Base-by-base conservation (phyloP, 2,888 invertebrate species). In the Chrysina gloriosa region DNA sequence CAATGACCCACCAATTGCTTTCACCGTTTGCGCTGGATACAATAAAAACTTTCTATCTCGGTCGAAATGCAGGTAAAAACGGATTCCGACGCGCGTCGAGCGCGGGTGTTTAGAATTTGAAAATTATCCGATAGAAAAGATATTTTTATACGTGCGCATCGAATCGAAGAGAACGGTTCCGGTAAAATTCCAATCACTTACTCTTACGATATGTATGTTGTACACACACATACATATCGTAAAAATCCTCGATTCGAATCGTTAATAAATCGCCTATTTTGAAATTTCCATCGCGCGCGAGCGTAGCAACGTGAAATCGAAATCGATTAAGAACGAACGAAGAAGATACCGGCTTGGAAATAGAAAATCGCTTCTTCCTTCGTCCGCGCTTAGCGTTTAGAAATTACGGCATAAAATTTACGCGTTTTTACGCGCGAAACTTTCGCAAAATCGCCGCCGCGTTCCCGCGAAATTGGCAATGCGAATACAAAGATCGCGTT, bases 11-110 rank as follows among this genome's bases (percentile, higher is more conserved):
- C 6, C 19, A 31, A 52, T 52, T 52, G 52, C 52, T 52, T 52
- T 52, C 52, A 52, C 52, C 19, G 0, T 19, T 19, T 29, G 34
- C n/a, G n/a, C 16, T 31, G 19, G 52, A 52, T 19, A 52, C 16
- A 52, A 52, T 31, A 52, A 31, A 19, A 52, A 52, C 52, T 52
- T 52, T 52, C 52, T 52, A 52, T 31, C 31, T 6, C 9, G n/a
- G 31, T 7, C 29, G 11, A 1, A 48, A n/a, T 25, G 16, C 29
- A 27, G 29, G 50, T 5, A 16, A 25, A 52, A 16, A 11, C n/a
- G 9, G 2, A 16, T 50, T 29, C 31, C 9, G 3, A 7, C 16
- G 14, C 16, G 3, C 29, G 29, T 31, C 3, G 11, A n/a, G n/a
- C n/a, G 21, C 19, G 16, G 16, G 16, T 42, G 16, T 42, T 45